A percentile compares a stretch with the other conserved stretches of the same genome.
These are phyloP conservation scores for Lordiphosa mommai DNA, from an alignment of 1,140 invertebrate genomes.

Conservation along the genomic window DNA sequence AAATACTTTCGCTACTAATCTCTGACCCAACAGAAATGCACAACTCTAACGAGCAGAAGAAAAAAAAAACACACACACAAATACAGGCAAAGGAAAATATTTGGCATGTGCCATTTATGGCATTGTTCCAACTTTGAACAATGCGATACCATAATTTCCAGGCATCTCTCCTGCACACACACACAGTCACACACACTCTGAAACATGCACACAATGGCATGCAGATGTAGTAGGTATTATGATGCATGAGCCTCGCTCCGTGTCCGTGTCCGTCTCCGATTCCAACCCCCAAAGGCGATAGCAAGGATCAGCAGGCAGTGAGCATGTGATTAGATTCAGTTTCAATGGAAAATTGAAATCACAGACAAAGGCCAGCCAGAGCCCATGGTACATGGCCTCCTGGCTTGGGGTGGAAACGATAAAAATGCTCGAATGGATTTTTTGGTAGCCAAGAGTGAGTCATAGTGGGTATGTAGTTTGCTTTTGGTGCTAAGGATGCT, in stretches of 20 bases:
- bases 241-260: slow-evolving; percentile 23
- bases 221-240: slow-evolving; percentile 53
- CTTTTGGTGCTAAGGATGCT: slow-evolving; percentile 4
- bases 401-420: slow-evolving; percentile 31
- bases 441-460: slow-evolving; percentile 12
- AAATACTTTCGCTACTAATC: too few species aligned
- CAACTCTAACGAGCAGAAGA: background rate
- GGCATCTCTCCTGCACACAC: slow-evolving; percentile 32
- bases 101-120: slow-evolving; percentile 77
- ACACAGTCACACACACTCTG: slow-evolving; percentile 3
- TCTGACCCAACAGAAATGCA: background rate
- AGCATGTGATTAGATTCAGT: slow-evolving; percentile 77
- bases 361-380: slow-evolving; percentile 53
- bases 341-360: slow-evolving; percentile 77
- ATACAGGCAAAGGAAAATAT: slow-evolving; percentile 41
- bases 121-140: slow-evolving; percentile 68
- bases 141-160: slow-evolving; percentile 68
- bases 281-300: slow-evolving; percentile 33
- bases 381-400: slow-evolving; percentile 3
- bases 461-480: slow-evolving; percentile 1
- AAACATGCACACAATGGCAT: slow-evolving; percentile 33
- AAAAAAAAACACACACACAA: slow-evolving; percentile 15
- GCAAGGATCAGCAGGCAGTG: slow-evolving; percentile 59
- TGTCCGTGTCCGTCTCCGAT: slow-evolving; percentile 18
- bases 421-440: slow-evolving; percentile 50